Evolutionary conservation across 2,888 invertebrate species (phyloP).

Genomic region (Odiellus spinosus): DNA sequence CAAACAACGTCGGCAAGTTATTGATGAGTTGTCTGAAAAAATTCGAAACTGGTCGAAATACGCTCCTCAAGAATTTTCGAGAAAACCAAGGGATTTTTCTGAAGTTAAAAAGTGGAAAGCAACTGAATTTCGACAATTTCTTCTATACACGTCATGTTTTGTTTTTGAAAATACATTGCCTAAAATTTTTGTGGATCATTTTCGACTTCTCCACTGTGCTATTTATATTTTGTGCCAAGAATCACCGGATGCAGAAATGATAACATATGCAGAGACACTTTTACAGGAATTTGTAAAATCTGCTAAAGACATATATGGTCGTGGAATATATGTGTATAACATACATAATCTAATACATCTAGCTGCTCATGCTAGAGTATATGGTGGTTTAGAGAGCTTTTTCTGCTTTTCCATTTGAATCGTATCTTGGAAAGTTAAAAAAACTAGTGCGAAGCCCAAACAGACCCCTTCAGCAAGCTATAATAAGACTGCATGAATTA

Average conservation of each 20-base stretch:
- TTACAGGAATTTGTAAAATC: constrained; percentile 18
- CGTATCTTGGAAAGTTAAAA: constrained; percentile 19
- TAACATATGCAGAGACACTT: constrained; percentile 18
- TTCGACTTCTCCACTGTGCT: too few species aligned
- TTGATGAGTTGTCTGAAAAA: too few species aligned
- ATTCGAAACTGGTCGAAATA: neutral
- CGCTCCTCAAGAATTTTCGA: constrained; percentile 19
- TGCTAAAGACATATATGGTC: constrained; percentile 18
- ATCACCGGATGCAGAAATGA: neutral
- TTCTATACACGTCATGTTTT: too few species aligned
- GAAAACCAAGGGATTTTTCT: constrained; percentile 20
- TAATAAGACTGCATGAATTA: too few species aligned
- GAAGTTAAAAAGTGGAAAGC: constrained; percentile 23
- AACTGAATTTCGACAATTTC: too few species aligned
- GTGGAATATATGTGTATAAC: constrained; percentile 14
- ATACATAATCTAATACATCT: constrained; percentile 23
- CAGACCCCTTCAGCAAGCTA: too few species aligned
- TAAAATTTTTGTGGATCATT: too few species aligned
- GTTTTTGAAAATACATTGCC: too few species aligned
- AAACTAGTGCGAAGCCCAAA: too few species aligned
- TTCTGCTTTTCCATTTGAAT: constrained; percentile 21
- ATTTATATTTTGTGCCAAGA: constrained; percentile 14
- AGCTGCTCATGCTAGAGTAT: constrained; percentile 16
- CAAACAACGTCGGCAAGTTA: too few species aligned
- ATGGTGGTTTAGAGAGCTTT: constrained; percentile 18